A percentile compares a stretch with the other conserved stretches of the same genome.
phyloP scores from a whole-genome alignment of 2,888 invertebrate species.

The Nomada flava region DNA sequence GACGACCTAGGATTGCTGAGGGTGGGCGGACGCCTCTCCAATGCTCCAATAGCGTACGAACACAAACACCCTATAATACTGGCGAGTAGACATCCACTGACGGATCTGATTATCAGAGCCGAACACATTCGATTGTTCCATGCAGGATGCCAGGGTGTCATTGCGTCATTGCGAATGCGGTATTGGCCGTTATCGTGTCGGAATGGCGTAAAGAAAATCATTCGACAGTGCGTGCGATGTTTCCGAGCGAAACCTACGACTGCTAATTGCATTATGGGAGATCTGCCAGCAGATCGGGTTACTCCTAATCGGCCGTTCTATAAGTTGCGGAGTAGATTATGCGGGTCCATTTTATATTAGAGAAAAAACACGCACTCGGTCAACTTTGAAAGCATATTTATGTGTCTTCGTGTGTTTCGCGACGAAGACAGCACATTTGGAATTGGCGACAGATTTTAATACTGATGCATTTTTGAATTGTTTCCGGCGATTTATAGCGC shows the following conservation, averaged over 20 bases:
- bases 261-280: background rate
- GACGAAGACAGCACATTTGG: slow-evolving; percentile 1
- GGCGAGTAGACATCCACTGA: too few species aligned
- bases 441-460: background rate
- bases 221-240: background rate
- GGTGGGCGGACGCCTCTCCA: too few species aligned
- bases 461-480: slow-evolving; percentile 13
- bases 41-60: too few species aligned
- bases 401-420: slow-evolving; percentile 21
- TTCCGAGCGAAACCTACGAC: too few species aligned
- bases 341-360: slow-evolving; percentile 9
- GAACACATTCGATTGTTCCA: too few species aligned
- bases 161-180: too few species aligned
- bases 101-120: too few species aligned
- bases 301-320: slow-evolving; percentile 1
- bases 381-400: background rate
- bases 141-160: too few species aligned
- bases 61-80: too few species aligned
- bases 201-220: background rate
- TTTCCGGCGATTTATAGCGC: slow-evolving; percentile 3
- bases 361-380: slow-evolving; percentile 1
- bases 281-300: background rate
- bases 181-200: too few species aligned
- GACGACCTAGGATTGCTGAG: too few species aligned
- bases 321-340: slow-evolving; percentile 33